Conservation (phyloP, 2,113 vertebrate genomes). For the Anarrhichthys ocellatus region DNA sequence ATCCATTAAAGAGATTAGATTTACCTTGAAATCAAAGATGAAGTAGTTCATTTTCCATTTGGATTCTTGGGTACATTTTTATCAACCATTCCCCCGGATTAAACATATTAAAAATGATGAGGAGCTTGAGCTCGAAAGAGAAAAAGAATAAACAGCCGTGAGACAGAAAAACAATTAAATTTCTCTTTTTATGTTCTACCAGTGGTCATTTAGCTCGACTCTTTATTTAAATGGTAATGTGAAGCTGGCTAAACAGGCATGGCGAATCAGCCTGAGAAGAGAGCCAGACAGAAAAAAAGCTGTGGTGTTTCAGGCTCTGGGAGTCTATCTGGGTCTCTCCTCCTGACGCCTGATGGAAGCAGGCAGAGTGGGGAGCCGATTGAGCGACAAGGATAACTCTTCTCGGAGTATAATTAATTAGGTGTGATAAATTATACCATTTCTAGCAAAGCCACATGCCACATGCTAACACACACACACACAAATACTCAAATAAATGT, state of each 20-base stretch:
- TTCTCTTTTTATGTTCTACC: conserved; percentile 74
- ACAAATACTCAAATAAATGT: conserved; percentile 1
- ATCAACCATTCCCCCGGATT: conserved; percentile 57
- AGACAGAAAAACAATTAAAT: conserved; percentile 72
- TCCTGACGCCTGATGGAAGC: conserved; percentile 53
- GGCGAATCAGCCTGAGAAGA: conserved; percentile 66
- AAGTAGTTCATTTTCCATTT: conserved; percentile 55
- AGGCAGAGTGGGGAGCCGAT: conserved; percentile 64
- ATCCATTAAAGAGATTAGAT: conserved; percentile 70
- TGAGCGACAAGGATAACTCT: conserved; percentile 81
- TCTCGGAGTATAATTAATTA: conserved; percentile 88
- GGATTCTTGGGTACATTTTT: conserved; percentile 53
- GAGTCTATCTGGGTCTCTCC: conserved; percentile 73
- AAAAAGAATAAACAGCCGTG: conserved; percentile 55
- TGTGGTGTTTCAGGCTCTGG: conserved; percentile 39
- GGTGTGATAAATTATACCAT: conserved; percentile 87
- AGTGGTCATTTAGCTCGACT: conserved; percentile 77
- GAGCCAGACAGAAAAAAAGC: conserved; percentile 70
- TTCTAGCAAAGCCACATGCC: conserved; percentile 69
- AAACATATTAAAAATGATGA: conserved; percentile 66
- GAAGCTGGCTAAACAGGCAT: conserved; percentile 71
- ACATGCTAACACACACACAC: conserved; percentile 10
- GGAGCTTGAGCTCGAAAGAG: conserved; percentile 51
- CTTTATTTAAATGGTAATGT: conserved; percentile 84
- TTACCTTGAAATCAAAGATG: conserved; percentile 76